These are phyloP conservation scores for Petrosia ficiformis DNA, from an alignment of 37 sponge, comb jelly and placozoan genomes.

Conservation along the genomic window DNA sequence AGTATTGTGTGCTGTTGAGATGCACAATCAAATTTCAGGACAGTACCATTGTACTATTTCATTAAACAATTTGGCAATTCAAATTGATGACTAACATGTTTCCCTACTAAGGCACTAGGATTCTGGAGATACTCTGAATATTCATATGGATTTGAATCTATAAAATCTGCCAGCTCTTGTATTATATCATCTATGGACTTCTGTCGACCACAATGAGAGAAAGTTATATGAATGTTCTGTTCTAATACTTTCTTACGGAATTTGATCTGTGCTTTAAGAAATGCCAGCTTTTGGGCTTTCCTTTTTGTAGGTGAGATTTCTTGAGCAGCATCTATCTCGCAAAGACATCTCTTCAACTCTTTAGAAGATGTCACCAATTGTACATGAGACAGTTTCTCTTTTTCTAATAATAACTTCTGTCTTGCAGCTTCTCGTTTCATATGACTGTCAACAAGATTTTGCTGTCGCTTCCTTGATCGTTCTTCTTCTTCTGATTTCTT, in stretches of 20 bases:
- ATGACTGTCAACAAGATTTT: not conserved
- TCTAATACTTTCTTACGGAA: slow-evolving; percentile 21
- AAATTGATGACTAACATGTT: slow-evolving; percentile 12
- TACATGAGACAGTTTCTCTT: slow-evolving; percentile 12
- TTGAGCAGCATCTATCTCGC: slow-evolving; percentile 11
- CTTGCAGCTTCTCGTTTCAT: slow-evolving; percentile 9
- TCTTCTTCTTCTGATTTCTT: not conserved
- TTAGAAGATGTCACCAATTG: slow-evolving; percentile 17
- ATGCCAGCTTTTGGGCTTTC: not conserved
- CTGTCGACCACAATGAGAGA: slow-evolving; percentile 18
- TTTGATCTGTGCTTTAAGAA: slow-evolving; percentile 35
- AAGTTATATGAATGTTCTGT: slow-evolving; percentile 28
- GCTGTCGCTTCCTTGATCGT: not conserved
- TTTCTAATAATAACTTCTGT: slow-evolving; percentile 13
- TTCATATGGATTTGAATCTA: not conserved
- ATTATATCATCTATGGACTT: slow-evolving; percentile 24
- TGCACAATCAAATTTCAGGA: slow-evolving; percentile 15
- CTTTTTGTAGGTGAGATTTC: not conserved
- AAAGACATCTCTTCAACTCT: slow-evolving; percentile 15
- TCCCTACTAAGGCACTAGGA: slow-evolving; percentile 6
- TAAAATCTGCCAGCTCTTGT: slow-evolving; percentile 12
- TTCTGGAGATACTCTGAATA: not conserved
- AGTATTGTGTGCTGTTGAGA: slow-evolving; percentile 31
- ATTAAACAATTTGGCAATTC: not conserved
- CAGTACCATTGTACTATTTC: slow-evolving; percentile 9